Evolutionary conservation across 2,888 invertebrate genomes (phyloP).

Genomic region (Papilio protenor): DNA sequence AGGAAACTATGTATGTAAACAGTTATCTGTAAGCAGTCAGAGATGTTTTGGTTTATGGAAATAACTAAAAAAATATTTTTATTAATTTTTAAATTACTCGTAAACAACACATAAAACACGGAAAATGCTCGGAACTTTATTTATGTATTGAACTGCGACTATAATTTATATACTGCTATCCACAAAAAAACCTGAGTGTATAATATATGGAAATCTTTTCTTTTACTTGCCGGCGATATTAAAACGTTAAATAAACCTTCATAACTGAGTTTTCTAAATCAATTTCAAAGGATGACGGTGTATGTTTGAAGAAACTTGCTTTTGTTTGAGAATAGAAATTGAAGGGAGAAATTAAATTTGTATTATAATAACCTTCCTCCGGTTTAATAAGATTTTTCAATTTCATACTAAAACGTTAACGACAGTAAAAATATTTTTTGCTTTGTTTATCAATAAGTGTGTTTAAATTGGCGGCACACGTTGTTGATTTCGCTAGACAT

Average conservation of each 20-base stretch:
- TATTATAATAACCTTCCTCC: constrained; percentile 1
- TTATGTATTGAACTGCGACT: not conserved
- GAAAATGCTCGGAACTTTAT: no score
- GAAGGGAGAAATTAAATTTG: constrained; percentile 29
- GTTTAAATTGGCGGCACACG: no score
- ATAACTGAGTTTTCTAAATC: constrained; percentile 39
- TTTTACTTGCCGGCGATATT: constrained; percentile 5
- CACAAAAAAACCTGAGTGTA: not conserved
- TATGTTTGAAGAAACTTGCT: constrained; percentile 33
- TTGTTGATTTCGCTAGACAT: no score
- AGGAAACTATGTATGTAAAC: no score
- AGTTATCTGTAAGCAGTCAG: no score
- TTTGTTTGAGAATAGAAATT: constrained; percentile 39
- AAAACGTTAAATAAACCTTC: constrained; percentile 15
- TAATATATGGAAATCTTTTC: not conserved
- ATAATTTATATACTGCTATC: not conserved
- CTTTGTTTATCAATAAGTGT: not conserved
- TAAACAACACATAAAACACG: no score
- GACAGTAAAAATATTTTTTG: not conserved
- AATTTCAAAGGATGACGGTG: constrained; percentile 30
- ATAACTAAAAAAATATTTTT: no score
- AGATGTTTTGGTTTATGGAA: no score
- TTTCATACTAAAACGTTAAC: not conserved
- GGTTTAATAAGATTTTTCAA: constrained; percentile 7
- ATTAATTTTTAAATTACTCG: no score